Evolutionary conservation across 2,888 invertebrate species (phyloP).

Genomic region (Eutolmus rufibarbis): DNA sequence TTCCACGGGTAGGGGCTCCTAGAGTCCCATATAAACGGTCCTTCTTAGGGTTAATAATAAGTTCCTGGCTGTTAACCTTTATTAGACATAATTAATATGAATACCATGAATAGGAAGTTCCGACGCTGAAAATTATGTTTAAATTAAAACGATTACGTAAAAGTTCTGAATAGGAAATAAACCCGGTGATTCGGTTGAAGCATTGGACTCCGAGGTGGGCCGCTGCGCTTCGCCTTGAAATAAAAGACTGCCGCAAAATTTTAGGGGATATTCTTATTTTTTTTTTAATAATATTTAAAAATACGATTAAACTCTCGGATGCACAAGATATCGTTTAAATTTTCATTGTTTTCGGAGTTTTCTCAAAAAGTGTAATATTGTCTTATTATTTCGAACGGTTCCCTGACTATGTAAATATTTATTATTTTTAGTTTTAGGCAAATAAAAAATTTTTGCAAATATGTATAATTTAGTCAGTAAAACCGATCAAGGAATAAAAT

Average conservation of each 20-base stretch:
- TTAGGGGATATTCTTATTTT: background rate
- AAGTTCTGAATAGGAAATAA: background rate
- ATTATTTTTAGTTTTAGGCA: background rate
- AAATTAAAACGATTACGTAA: background rate
- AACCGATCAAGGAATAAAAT: background rate
- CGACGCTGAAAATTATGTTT: background rate
- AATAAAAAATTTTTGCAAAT: background rate
- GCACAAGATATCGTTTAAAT: background rate
- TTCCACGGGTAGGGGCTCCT: conserved; percentile 17
- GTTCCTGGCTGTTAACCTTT: conserved; percentile 19
- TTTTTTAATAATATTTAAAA: background rate
- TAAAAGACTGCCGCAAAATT: conserved; percentile 29
- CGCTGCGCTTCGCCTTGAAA: background rate
- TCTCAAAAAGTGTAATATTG: background rate
- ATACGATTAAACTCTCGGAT: background rate
- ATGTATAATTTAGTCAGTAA: background rate
- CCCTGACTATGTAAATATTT: conserved; percentile 24
- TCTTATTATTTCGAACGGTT: background rate
- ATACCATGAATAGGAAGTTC: background rate
- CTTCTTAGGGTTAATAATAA: conserved; percentile 14
- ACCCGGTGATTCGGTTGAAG: conserved; percentile 1
- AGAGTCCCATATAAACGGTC: conserved; percentile 5
- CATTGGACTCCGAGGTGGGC: background rate
- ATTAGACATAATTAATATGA: background rate
- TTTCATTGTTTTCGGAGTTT: background rate